Conservation (phyloP, 2,888 invertebrate species). For the Drosophila rellima region DNA sequence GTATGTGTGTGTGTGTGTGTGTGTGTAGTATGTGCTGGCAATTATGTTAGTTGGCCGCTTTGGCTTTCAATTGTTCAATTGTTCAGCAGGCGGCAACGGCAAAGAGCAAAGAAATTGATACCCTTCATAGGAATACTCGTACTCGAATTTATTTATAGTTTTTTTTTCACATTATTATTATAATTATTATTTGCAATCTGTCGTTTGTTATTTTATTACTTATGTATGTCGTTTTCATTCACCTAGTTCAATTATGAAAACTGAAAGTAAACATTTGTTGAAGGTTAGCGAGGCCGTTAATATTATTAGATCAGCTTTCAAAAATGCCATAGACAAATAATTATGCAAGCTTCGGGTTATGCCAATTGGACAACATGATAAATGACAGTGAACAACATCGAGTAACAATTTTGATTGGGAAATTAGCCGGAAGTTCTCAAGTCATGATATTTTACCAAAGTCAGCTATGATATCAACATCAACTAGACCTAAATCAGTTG, state of each 20-base stretch:
- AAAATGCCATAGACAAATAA: slow-evolving; percentile 49
- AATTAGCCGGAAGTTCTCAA: slow-evolving; percentile 35
- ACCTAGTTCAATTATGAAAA: slow-evolving; percentile 64
- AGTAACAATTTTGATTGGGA: slow-evolving; percentile 17
- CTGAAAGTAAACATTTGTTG: slow-evolving; percentile 75
- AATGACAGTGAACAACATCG: slow-evolving; percentile 33
- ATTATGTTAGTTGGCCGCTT: slow-evolving; percentile 80
- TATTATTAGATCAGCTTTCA: slow-evolving; percentile 78
- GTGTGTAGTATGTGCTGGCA: slow-evolving; percentile 59
- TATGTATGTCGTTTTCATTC: slow-evolving; percentile 49
- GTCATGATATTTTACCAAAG: neutral
- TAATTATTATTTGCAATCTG: slow-evolving; percentile 39
- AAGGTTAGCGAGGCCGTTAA: slow-evolving; percentile 69
- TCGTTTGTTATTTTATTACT: slow-evolving; percentile 41
- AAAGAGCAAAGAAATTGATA: slow-evolving; percentile 78
- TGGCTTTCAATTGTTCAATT: slow-evolving; percentile 76
- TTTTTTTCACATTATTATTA: slow-evolving; percentile 37
- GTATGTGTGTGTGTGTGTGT: no score
- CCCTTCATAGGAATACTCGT: slow-evolving; percentile 43
- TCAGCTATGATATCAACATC: neutral
- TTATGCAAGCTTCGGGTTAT: slow-evolving; percentile 49
- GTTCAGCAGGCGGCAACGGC: slow-evolving; percentile 41
- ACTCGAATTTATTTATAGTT: slow-evolving; percentile 47
- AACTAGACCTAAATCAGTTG: neutral
- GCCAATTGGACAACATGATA: slow-evolving; percentile 51